These are phyloP conservation scores for Merops nubicus DNA, from an alignment of 2,113 vertebrate genomes.

Conservation along the genomic window DNA sequence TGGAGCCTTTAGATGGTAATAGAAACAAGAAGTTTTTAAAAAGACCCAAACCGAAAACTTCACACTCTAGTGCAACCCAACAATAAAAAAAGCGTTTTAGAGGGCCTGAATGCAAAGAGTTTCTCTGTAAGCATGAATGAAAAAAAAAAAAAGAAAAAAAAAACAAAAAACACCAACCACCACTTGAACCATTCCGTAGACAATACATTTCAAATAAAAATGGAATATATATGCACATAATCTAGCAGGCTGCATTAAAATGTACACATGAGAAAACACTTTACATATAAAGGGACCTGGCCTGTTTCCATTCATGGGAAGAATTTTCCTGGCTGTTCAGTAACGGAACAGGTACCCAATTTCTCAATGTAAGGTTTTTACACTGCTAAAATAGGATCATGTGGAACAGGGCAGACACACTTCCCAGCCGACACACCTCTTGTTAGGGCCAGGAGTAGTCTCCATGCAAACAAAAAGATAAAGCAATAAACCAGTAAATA, in stretches of 20 bases:
- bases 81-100: neutral
- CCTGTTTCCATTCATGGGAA: neutral
- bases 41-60: neutral
- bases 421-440: neutral
- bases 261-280: neutral
- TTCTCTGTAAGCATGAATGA: neutral
- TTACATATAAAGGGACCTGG: neutral
- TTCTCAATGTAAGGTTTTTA: accelerated
- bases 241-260: neutral
- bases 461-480: neutral
- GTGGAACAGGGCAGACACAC: accelerated
- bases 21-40: neutral
- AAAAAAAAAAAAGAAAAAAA: neutral
- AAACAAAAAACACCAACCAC: accelerated
- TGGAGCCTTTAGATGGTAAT: neutral
- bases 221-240: neutral
- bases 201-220: neutral
- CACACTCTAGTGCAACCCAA: accelerated
- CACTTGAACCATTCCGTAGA: neutral
- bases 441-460: neutral
- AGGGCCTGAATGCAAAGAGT: neutral
- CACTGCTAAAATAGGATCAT: accelerated
- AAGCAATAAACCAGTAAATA: neutral
- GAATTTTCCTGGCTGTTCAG: neutral
- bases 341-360: neutral